phyloP scores from a whole-genome alignment of 2,888 invertebrate genomes.

The Acleris literana region DNA sequence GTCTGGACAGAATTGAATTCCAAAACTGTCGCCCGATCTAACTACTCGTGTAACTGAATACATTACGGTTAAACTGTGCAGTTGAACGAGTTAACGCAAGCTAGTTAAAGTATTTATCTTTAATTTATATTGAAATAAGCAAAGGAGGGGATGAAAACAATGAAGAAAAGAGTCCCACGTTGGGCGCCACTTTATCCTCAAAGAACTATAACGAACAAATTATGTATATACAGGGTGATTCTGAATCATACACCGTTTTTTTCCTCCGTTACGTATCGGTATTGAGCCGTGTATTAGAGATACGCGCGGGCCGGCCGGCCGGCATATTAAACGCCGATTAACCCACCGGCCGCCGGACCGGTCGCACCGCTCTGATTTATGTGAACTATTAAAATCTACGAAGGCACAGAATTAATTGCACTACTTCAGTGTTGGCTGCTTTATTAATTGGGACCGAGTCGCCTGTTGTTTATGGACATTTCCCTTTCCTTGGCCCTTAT shows the following conservation, averaged over 20 bases:
- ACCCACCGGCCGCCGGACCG: slow-evolving; percentile 74
- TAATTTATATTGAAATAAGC: neutral
- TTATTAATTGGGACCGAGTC: slow-evolving; percentile 82
- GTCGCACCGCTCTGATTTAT: slow-evolving; percentile 72
- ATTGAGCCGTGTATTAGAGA: slow-evolving; percentile 51
- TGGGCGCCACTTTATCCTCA: slow-evolving; percentile 39
- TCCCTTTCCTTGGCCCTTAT: slow-evolving; percentile 76
- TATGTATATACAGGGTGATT: slow-evolving; percentile 43
- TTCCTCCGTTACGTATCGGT: slow-evolving; percentile 44
- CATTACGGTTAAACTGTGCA: slow-evolving; percentile 25
- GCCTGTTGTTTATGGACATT: slow-evolving; percentile 80
- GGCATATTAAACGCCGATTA: slow-evolving; percentile 82
- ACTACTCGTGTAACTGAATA: slow-evolving; percentile 49
- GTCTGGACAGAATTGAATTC: slow-evolving; percentile 79
- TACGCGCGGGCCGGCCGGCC: slow-evolving; percentile 52
- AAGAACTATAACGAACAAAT: slow-evolving; percentile 50
- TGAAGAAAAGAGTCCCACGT: slow-evolving; percentile 31
- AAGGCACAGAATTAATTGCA: slow-evolving; percentile 83
- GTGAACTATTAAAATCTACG: slow-evolving; percentile 83
- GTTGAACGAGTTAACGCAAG: slow-evolving; percentile 8
- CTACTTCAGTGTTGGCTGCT: slow-evolving; percentile 79
- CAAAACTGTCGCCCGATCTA: slow-evolving; percentile 58
- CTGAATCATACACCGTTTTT: slow-evolving; percentile 58
- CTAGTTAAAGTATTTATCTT: neutral
- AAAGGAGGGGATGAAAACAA: neutral